Evolutionary conservation across 1,140 invertebrate species (phyloP), one percentile per base, ranked within the genome.

Genomic region (Anoplophora glabripennis): DNA sequence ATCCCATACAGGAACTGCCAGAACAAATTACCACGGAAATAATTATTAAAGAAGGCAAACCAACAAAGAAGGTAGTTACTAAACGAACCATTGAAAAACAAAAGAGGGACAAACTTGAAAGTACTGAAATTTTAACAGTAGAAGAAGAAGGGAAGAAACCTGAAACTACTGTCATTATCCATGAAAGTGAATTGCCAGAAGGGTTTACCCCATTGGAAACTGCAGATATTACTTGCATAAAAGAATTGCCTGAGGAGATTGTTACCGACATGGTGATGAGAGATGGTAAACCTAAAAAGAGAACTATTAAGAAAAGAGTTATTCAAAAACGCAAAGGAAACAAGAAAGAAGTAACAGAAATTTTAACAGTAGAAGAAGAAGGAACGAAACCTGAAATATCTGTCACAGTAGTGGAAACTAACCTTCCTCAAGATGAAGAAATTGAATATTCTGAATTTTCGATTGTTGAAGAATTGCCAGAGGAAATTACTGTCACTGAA

Each of bases 11-110:
- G 59, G 71, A 75, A 64, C 56, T 65, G 12, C 67, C 69, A 33
- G 70, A 70, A 68, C 67, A 79, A 62, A 64, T 78, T 33, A 47
- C 33, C 14, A 57, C 63, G 34, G 76, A 71, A 4, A 76, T 77
- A 68, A 71, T 77, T 51, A 75, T 75, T 15, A 77, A 77, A n/a
- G 68, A 78, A 41, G 72, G 78, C 67, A 75, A 77, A 61, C 70
- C 73, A 35, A 69, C 62, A 10, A 60, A 74, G 62, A 68, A 69
- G 33, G 71, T 72, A 37, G 74, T 70, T 0, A 75, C 72, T 61
- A 76, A 72, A 53, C 60, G 68, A 8, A 66, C 64, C 53, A 69
- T 73, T n/a, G 74, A 64, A 68, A 77, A 73, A 47, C 61, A 65
- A 40, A 51, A 45, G 33, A 69, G 61, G 15, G 58, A 44, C 12